These are phyloP conservation scores for Platorchestia sp. DNA, from an alignment of 1,140 invertebrate species.

Conservation along the genomic window DNA sequence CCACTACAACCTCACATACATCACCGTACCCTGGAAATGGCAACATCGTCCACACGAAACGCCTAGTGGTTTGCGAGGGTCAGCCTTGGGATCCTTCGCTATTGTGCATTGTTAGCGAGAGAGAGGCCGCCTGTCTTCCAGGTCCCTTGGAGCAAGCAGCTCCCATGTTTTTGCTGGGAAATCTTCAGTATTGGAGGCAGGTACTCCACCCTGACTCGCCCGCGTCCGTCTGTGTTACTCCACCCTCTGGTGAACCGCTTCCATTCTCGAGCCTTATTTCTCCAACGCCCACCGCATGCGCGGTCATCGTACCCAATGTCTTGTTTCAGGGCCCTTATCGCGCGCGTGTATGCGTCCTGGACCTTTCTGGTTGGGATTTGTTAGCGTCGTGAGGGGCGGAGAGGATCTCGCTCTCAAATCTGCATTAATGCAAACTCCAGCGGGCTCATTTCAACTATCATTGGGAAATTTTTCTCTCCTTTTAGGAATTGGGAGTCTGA, in stretches of 20 bases:
- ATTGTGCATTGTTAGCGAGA: constrained; percentile 43
- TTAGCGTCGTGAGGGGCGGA: not conserved
- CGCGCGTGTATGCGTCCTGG: not conserved
- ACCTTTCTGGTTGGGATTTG: not conserved
- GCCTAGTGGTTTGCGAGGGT: not conserved
- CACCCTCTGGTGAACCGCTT: constrained; percentile 38
- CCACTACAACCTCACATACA: not conserved
- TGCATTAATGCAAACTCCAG: not conserved
- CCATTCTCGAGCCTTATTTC: constrained; percentile 34
- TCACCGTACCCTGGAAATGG: not conserved
- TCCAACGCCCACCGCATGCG: constrained; percentile 1
- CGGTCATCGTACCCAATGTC: not conserved
- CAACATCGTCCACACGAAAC: not conserved
- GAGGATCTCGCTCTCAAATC: not conserved
- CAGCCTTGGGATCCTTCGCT: not conserved
- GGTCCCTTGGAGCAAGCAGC: not conserved
- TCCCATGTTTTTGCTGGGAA: constrained; percentile 11
- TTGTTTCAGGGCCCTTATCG: not conserved
- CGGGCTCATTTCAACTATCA: not conserved
- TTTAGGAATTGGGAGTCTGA: not conserved
- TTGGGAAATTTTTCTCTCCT: not conserved
- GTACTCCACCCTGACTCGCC: constrained; percentile 38
- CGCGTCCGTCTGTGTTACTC: constrained; percentile 18
- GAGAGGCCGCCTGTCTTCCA: not conserved
- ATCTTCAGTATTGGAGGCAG: not conserved